phyloP scores from a whole-genome alignment of 2,888 invertebrate species.

The Hypomecis punctinalis region DNA sequence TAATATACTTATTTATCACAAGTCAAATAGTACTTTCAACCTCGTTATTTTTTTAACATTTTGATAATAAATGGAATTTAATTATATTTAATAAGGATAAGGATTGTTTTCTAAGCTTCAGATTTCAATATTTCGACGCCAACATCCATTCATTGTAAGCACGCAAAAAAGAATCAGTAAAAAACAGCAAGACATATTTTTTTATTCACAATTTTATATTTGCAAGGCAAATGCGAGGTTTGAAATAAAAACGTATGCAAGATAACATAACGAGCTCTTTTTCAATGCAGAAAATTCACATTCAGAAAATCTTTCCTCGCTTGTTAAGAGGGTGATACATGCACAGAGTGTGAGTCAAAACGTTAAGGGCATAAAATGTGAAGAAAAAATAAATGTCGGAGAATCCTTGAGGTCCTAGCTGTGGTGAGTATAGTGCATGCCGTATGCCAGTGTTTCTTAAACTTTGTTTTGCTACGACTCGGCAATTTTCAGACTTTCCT shows the following conservation, averaged over 20 bases:
- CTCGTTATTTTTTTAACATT: no score
- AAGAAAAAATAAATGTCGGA: slow-evolving; percentile 52
- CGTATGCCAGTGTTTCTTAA: slow-evolving; percentile 31
- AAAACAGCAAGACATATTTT: neutral
- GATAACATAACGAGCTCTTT: slow-evolving; percentile 51
- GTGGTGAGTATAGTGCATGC: slow-evolving; percentile 53
- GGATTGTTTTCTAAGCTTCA: no score
- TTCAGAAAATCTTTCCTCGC: slow-evolving; percentile 53
- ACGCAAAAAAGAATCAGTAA: neutral
- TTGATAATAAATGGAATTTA: no score
- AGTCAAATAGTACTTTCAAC: no score
- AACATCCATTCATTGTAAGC: no score
- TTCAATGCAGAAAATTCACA: slow-evolving; percentile 51
- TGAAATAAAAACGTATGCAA: slow-evolving; percentile 38
- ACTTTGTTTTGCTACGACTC: no score
- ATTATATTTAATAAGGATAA: no score
- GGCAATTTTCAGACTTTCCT: no score
- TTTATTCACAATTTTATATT: slow-evolving; percentile 2
- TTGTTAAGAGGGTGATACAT: slow-evolving; percentile 59
- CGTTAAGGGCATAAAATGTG: slow-evolving; percentile 60
- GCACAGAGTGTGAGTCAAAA: slow-evolving; percentile 60
- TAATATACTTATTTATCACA: no score
- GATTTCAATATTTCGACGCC: no score
- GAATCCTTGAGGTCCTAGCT: slow-evolving; percentile 54
- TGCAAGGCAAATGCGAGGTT: slow-evolving; percentile 22